Percentiles rank a stretch among this genome's conserved stretches.
Evolutionary conservation across 2,888 invertebrate genomes (phyloP).

Genomic region (Himalopsyche japonica): DNA sequence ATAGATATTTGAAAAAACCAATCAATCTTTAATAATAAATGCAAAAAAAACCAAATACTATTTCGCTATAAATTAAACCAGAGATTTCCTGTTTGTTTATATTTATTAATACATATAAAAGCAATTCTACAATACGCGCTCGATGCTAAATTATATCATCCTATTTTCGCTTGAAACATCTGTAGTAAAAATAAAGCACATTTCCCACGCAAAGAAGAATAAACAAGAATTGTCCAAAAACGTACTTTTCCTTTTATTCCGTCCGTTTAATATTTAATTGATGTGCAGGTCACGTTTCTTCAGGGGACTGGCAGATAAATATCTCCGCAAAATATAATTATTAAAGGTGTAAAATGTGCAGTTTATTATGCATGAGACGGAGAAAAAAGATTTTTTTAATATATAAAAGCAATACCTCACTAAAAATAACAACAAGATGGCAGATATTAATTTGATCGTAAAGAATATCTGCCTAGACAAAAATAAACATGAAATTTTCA

Average conservation of each 20-base stretch:
- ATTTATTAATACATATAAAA: too few species aligned
- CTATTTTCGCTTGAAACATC: too few species aligned
- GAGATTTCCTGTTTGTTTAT: too few species aligned
- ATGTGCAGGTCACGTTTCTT: constrained; percentile 17
- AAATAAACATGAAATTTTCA: not conserved
- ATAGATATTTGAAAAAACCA: too few species aligned
- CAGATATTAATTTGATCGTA: not conserved
- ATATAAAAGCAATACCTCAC: not conserved
- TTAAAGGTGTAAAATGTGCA: constrained; percentile 23
- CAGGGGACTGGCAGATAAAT: constrained; percentile 19
- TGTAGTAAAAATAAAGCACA: not conserved
- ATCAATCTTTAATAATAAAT: too few species aligned
- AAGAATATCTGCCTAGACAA: not conserved
- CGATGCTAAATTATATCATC: too few species aligned
- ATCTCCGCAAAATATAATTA: constrained; percentile 17
- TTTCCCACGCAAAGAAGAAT: not conserved
- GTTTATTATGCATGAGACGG: constrained; percentile 26
- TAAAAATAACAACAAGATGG: not conserved
- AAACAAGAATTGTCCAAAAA: not conserved
- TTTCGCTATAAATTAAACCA: too few species aligned
- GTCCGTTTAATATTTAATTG: not conserved
- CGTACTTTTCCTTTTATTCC: not conserved
- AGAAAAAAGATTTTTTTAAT: not conserved
- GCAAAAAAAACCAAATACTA: too few species aligned
- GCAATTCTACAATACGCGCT: too few species aligned